These are phyloP conservation scores for Batillaria attramentaria DNA, from an alignment of 1,140 invertebrate genomes.

Conservation along the genomic window DNA sequence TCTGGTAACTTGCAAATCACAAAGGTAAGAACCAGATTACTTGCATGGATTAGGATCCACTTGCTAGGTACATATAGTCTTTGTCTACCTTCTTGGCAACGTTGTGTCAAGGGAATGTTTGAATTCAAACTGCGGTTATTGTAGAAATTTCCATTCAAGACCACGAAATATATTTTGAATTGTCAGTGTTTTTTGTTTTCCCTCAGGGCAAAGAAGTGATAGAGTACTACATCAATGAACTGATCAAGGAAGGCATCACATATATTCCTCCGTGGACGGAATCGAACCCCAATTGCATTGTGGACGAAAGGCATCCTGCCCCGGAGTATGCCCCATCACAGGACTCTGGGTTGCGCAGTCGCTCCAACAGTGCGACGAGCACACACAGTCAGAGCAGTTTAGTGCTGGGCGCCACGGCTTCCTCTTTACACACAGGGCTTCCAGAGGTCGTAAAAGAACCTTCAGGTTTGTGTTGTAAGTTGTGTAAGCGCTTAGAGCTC, in stretches of 20 bases:
- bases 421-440: slow-evolving; percentile 45
- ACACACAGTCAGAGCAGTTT: slow-evolving; percentile 60
- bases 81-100: too few relatives aligned
- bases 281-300: slow-evolving; percentile 18
- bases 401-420: slow-evolving; percentile 64
- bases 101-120: too few relatives aligned
- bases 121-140: too few relatives aligned
- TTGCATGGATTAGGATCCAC: too few relatives aligned
- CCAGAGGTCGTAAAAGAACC: slow-evolving; percentile 20
- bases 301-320: slow-evolving; percentile 48
- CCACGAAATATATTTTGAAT: slow-evolving; percentile 1
- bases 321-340: slow-evolving; percentile 54
- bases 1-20: too few relatives aligned
- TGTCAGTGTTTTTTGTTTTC: too few relatives aligned
- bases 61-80: too few relatives aligned
- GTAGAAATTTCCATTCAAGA: too few relatives aligned
- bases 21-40: too few relatives aligned
- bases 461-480: background rate
- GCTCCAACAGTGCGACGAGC: slow-evolving; percentile 58
- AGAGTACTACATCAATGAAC: slow-evolving; percentile 89
- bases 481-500: background rate
- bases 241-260: slow-evolving; percentile 87
- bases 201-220: slow-evolving; percentile 97
- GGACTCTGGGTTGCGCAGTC: slow-evolving; percentile 62
- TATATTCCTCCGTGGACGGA: slow-evolving; percentile 73